A percentile compares a stretch with the other conserved stretches of the same genome.
phyloP scores from a whole-genome alignment of 2,797 vertebrate genomes.

The Masticophis lateralis region DNA sequence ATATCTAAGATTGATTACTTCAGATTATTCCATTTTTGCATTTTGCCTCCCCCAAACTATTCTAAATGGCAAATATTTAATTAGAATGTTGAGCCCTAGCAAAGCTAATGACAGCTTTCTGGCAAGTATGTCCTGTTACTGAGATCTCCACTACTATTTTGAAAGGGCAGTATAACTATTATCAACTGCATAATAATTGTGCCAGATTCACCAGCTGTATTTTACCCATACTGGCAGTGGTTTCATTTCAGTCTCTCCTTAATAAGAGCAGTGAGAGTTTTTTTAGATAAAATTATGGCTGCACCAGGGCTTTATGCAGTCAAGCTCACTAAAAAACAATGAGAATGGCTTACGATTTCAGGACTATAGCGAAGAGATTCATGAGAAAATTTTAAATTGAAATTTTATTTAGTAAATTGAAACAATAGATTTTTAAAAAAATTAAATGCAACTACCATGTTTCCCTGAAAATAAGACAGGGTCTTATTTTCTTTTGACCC shows the following conservation, averaged over 20 bases:
- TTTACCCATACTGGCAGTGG: too few species aligned
- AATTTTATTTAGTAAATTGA: too few species aligned
- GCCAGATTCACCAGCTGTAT: background rate
- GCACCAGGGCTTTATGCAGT: background rate
- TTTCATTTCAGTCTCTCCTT: background rate
- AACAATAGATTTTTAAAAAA: too few species aligned
- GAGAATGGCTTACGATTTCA: too few species aligned
- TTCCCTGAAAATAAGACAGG: too few species aligned
- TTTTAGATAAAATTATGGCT: background rate
- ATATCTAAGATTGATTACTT: background rate
- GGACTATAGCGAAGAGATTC: too few species aligned
- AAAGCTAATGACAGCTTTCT: background rate
- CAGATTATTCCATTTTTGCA: background rate
- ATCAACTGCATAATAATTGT: background rate
- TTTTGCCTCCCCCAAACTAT: background rate
- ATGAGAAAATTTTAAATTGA: too few species aligned
- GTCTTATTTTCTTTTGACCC: too few species aligned
- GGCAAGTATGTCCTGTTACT: background rate
- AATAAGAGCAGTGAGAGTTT: background rate
- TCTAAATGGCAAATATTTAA: background rate
- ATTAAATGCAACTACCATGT: too few species aligned
- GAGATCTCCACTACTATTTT: background rate
- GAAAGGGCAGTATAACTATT: background rate
- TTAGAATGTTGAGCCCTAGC: too few species aligned
- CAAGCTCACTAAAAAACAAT: too few species aligned